Evolutionary conservation across 2,113 vertebrate species (phyloP), one percentile per base, ranked within the genome.

Genomic region (Typhlomys cinereus): DNA sequence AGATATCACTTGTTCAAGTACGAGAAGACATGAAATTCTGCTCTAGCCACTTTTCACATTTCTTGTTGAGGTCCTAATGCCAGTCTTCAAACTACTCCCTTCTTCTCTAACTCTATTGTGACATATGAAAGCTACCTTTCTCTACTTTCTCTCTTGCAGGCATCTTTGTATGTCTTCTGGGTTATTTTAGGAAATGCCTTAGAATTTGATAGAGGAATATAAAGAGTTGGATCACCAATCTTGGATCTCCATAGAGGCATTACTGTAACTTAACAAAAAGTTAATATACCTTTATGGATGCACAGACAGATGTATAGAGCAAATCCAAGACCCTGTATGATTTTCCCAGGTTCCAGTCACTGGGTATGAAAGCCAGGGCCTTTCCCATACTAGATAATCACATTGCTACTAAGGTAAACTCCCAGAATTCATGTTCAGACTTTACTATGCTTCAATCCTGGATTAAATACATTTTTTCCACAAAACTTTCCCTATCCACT

Each of bases 371-470:
- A 74, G 4, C 71, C 44, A 48, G 71, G 27, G 15, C 14, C 71
- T 74, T 74, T 13, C 44, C 31, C 44, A 31, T 39, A 23, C 71
- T 71, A 74, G 23, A 36, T 2, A 46, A 46, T 7, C 29, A 21
- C 21, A 25, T 2, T 31, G 46, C 9, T 12, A 73, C 71, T 74
- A 29, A 23, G 11, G 27, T 31, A 74, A 4, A 74, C 14, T 10
- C 27, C 27, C 71, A 39, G 73, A 27, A 21, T 75, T 84, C 84
- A 83, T 91, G 27, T 84, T 94, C 36, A 75, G 27, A 85, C 75
- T 29, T n/a, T 70, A 74, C 82, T 75, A 83, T 76, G 29, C 61
- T 75, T 86, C 81, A 91, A 92, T 88, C 27, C 29, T 48, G 54
- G 54, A 92, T 95, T 92, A 67, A 90, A 79, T 59, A 50, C 1